Percentiles rank a stretch among this genome's conserved stretches.
These are phyloP conservation scores for Bradysia coprophila DNA, from an alignment of 1,140 invertebrate genomes.

Conservation along the genomic window DNA sequence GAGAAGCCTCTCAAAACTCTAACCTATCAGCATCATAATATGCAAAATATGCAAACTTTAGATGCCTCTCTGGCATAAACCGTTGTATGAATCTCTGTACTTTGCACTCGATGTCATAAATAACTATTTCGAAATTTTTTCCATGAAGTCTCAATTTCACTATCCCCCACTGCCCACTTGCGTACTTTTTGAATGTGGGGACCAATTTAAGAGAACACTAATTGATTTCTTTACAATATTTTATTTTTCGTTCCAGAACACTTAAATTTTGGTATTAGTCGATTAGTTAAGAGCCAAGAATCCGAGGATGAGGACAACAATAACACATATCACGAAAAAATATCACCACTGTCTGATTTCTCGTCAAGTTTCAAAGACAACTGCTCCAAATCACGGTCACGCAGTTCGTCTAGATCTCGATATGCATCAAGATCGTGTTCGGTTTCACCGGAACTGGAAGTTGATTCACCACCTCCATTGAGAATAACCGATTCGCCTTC, in stretches of 20 bases:
- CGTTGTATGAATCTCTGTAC: too few relatives aligned
- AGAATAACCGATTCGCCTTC: conserved; percentile 23
- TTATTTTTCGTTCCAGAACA: neutral
- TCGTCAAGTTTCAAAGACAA: neutral
- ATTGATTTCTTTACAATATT: too few relatives aligned
- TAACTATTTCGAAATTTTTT: too few relatives aligned
- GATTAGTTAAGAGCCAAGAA: neutral
- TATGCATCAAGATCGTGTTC: conserved; percentile 31
- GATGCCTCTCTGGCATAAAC: too few relatives aligned
- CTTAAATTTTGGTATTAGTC: conserved; percentile 1
- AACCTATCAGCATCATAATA: too few relatives aligned
- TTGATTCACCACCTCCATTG: conserved; percentile 40
- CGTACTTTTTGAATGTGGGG: too few relatives aligned
- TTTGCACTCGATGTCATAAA: too few relatives aligned
- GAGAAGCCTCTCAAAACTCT: too few relatives aligned
- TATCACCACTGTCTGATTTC: neutral
- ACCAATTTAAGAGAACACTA: too few relatives aligned
- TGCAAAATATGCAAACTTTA: too few relatives aligned
- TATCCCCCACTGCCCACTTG: too few relatives aligned
- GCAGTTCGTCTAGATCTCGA: conserved; percentile 28
- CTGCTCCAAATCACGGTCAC: conserved; percentile 22
- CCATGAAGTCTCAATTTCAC: too few relatives aligned
- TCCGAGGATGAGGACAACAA: conserved; percentile 1
- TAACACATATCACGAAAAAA: neutral
- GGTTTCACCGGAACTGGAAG: conserved; percentile 47